Base-by-base conservation (phyloP, 2,797 vertebrate genomes). In the Anguilla marmorata region DNA sequence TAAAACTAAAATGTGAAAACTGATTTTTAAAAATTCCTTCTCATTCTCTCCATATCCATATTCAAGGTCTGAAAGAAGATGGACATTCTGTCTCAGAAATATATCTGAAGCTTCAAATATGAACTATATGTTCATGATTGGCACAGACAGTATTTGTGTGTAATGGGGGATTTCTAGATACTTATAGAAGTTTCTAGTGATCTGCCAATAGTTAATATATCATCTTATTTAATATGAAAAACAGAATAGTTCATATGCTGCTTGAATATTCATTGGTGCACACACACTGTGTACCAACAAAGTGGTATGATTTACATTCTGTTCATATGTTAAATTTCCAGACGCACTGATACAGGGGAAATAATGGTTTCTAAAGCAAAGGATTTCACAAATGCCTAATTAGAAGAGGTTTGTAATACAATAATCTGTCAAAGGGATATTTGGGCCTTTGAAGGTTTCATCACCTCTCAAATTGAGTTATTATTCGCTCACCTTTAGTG, bases 391-490 rank as follows among this genome's bases (percentile, higher is more conserved):
- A 58, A 54, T 88, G 84, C 83, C 84, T 85, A 58, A 88, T 86
- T 52, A 85, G 52, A 88, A 85, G 87, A 80, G 87, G 69, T 88
- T 41, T 63, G 52, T 80, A 85, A 86, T 80, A 86, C 84, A 58
- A 84, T 88, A 85, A 88, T 85, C 54, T 85, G 87, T 85, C 54
- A 79, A 88, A 88, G 33, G 52, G 87, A 88, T 76, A 50, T 85
- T 66, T 85, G 45, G 72, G 74, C 69, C 84, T 88, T 88, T 88
- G 84, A 88, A 85, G 87, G 74, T 88, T 86, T 88, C 84, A 88
- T 88, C 87, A 88, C 87, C 87, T 85, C 84, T 85, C 76, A 85
- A 86, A 85, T 85, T 88, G 84, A 86, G 84, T 88, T 85, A 85
- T 88, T 85, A 88, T 88, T 88, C 84, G 27, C 74, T 48, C 76